phyloP scores from a whole-genome alignment of 2,113 vertebrate species.

The Ciconia maguari region DNA sequence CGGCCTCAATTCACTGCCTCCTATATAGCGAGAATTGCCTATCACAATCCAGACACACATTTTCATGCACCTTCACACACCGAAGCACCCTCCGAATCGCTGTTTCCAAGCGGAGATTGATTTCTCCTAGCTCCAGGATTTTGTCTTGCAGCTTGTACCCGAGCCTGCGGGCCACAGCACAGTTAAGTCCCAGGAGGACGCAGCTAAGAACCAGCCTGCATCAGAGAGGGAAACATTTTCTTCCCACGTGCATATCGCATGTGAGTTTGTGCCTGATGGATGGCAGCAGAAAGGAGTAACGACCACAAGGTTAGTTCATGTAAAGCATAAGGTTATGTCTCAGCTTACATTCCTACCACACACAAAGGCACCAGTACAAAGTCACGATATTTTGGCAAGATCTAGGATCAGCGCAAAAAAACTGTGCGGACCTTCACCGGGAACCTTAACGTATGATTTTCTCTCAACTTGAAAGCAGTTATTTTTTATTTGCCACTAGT shows the following conservation, averaged over 20 bases:
- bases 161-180: not conserved
- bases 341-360: not conserved
- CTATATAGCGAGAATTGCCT: fast-evolving
- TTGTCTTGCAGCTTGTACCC: not conserved
- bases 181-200: not conserved
- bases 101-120: not conserved
- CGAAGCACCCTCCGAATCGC: fast-evolving
- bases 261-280: not conserved
- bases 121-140: not conserved
- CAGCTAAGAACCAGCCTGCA: not conserved
- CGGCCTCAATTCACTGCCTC: fast-evolving
- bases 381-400: not conserved
- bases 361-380: not conserved
- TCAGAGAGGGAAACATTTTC: not conserved
- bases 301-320: not conserved
- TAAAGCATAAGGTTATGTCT: not conserved
- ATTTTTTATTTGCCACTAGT: not conserved
- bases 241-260: not conserved
- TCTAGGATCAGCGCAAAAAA: not conserved
- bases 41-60: not conserved
- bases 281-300: not conserved
- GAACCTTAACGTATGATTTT: not conserved
- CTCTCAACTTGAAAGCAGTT: not conserved
- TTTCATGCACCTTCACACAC: not conserved
- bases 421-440: not conserved